phyloP scores from a whole-genome alignment of 2,113 vertebrate species.

The Pollachius pollachius region DNA sequence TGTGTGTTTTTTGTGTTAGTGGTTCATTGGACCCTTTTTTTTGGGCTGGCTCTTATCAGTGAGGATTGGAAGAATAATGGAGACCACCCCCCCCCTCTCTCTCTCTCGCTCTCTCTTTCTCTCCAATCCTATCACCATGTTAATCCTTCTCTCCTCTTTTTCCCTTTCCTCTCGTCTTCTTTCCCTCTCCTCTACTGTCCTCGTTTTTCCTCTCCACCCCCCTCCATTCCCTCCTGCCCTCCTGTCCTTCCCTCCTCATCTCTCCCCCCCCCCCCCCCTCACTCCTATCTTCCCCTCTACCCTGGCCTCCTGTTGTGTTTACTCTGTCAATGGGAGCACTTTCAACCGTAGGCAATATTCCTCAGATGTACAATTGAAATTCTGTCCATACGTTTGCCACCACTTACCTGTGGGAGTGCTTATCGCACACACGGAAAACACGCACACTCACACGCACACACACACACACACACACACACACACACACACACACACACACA shows the following conservation, averaged over 20 bases:
- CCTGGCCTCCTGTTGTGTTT: not conserved
- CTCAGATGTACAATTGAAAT: constrained; percentile 17
- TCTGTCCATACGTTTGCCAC: not conserved
- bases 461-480: no score
- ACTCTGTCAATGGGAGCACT: not conserved
- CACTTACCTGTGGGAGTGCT: not conserved
- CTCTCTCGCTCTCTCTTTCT: no score
- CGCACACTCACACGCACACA: not conserved
- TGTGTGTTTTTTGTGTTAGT: no score
- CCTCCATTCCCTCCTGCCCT: not conserved
- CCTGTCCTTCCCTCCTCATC: not conserved
- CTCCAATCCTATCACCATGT: not conserved
- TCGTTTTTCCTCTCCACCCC: not conserved
- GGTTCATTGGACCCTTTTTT: no score
- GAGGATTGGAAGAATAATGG: no score
- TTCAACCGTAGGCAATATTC: not conserved
- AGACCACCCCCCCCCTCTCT: not conserved
- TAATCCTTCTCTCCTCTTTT: not conserved
- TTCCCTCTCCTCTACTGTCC: not conserved
- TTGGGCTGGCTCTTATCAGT: no score
- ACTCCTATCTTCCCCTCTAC: not conserved
- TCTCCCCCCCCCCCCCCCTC: not conserved
- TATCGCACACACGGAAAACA: not conserved
- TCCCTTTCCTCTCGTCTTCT: not conserved
- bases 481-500: no score